A percentile compares a stretch with the other conserved stretches of the same genome.
These are phyloP conservation scores for Creontiades dilutus DNA, from an alignment of 2,888 invertebrate genomes.

Conservation along the genomic window DNA sequence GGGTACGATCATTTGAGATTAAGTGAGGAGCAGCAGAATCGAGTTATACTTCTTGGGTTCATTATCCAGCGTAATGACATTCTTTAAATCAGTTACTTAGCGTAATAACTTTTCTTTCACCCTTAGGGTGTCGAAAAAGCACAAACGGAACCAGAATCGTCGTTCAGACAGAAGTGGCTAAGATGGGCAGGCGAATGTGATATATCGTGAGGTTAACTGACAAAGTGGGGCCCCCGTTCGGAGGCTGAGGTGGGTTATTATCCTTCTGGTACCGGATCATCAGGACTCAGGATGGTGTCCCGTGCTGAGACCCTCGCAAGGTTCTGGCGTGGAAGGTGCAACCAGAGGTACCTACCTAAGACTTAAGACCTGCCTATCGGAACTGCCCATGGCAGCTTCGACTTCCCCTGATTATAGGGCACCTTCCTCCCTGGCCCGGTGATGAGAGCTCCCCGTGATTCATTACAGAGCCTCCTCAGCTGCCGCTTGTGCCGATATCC, in stretches of 20 bases:
- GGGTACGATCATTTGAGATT: too few species aligned
- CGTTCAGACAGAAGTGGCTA: constrained; percentile 25
- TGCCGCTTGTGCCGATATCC: constrained; percentile 19
- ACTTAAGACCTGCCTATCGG: constrained; percentile 34
- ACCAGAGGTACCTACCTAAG: not conserved
- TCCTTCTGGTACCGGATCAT: not conserved
- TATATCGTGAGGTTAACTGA: constrained; percentile 53
- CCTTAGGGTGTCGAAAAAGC: too few species aligned
- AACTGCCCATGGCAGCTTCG: not conserved
- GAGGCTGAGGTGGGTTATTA: constrained; percentile 14
- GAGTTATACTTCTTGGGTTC: too few species aligned
- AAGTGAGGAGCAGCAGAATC: too few species aligned
- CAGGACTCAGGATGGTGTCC: constrained; percentile 24
- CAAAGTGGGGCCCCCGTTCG: constrained; percentile 43
- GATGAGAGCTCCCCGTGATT: constrained; percentile 12
- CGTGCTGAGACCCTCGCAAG: not conserved
- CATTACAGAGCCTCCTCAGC: constrained; percentile 4
- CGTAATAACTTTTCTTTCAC: too few species aligned
- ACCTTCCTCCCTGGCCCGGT: not conserved
- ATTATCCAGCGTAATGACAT: too few species aligned
- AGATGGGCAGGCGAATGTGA: not conserved
- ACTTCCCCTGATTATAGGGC: constrained; percentile 15
- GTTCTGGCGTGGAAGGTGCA: not conserved
- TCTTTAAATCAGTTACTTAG: too few species aligned
- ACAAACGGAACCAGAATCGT: too few species aligned